Conservation (phyloP, 2,888 invertebrate species). For the Ashinkailepas kermadecensis region DNA sequence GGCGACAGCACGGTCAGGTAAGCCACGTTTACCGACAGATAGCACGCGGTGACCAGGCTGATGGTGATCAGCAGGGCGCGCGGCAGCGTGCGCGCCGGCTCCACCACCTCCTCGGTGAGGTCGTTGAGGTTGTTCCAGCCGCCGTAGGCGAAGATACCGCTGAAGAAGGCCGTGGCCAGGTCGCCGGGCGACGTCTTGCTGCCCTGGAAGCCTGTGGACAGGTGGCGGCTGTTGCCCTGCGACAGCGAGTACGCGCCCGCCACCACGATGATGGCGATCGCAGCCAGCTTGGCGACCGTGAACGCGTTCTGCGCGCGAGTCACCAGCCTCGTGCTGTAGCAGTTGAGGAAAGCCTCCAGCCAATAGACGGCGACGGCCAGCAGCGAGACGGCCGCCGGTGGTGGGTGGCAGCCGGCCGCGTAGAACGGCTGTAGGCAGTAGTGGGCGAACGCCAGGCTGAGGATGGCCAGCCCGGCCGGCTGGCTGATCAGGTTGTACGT, state of each 20-base stretch:
- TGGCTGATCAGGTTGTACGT: slow-evolving; percentile 63
- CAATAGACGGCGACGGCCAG: not conserved
- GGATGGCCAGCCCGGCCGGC: slow-evolving; percentile 69
- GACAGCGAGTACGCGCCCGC: slow-evolving; percentile 83
- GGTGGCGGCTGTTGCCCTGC: slow-evolving; percentile 83
- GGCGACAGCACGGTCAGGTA: slow-evolving; percentile 81
- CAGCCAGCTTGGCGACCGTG: slow-evolving; percentile 84
- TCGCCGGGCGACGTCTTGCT: slow-evolving; percentile 64
- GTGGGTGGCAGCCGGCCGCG: too few species aligned
- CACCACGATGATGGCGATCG: slow-evolving; percentile 78
- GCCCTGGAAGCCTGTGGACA: slow-evolving; percentile 72
- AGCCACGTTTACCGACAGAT: slow-evolving; percentile 86
- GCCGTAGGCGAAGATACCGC: slow-evolving; percentile 91
- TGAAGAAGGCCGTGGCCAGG: slow-evolving; percentile 89
- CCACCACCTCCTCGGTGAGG: slow-evolving; percentile 97
- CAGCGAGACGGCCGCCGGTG: not conserved
- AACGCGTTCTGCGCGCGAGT: slow-evolving; percentile 92
- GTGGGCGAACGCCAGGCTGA: slow-evolving; percentile 66
- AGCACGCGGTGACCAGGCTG: slow-evolving; percentile 87
- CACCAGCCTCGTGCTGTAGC: slow-evolving; percentile 89
- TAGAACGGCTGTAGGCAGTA: slow-evolving; percentile 46
- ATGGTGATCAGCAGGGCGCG: slow-evolving; percentile 59
- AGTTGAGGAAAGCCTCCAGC: slow-evolving; percentile 55
- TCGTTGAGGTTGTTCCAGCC: slow-evolving; percentile 99
- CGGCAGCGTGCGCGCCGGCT: slow-evolving; percentile 58